Base-by-base conservation (phyloP, 2,797 vertebrate genomes). In the Urosaurus nigricauda region DNA sequence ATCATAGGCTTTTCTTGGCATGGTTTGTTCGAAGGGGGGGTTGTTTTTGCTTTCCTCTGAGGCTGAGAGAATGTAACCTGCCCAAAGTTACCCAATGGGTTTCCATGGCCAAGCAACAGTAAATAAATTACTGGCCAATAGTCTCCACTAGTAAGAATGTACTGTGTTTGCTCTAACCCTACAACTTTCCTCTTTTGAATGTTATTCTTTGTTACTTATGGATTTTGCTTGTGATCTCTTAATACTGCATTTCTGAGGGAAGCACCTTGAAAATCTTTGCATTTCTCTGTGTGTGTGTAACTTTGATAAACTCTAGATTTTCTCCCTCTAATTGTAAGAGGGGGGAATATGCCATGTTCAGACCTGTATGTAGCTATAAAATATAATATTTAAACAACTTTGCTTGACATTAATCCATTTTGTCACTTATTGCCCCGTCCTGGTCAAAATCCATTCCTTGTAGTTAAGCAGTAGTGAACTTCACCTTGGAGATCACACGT, bases 401-500 rank as follows among this genome's bases (percentile, higher is more conserved):
- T 65, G 82, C 12, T 26, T 80, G 70, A 14, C 85, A 65, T 21
- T 58, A 81, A 79, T 77, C 3, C 4, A 51, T 21, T 78, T 17
- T 43, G n/a, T 37, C 86, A 88, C 63, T 47, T 26, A 14, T 0
- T 92, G 89, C 19, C 60, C 77, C 43, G 24, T 81, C 37, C 79
- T 87, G 78, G 87, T 93, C 14, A 81, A 86, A 90, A 90, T 90
- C 80, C 90, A 71, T 1, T 73, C n/a, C 88, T 1, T 0, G 24
- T 90, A 1, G 40, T 91, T 93, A 94, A 94, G 85, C 51, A 83
- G 73, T 92, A 65, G 19, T 88, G 12, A 87, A 90, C 68, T 88
- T 86, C 78, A 9, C 70, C 88, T 92, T 93, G 86, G 63, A 85
- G 29, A 73, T 92, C 5, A 51, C 29, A 79, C 74, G 37, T 85